Percentiles rank a stretch among this genome's conserved stretches.
phyloP scores from a whole-genome alignment of 2,888 invertebrate genomes.

The Actias luna region DNA sequence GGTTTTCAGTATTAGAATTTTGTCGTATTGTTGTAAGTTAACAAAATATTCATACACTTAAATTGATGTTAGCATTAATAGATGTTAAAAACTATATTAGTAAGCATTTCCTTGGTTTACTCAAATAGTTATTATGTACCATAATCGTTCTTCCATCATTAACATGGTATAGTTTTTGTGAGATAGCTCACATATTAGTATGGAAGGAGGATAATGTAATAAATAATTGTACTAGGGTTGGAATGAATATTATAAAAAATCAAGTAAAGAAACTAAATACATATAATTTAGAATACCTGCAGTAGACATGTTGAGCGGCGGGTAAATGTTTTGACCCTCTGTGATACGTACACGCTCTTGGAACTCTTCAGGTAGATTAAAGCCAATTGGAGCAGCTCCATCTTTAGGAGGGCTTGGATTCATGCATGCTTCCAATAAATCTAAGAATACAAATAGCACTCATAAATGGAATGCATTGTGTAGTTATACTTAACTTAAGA shows the following conservation, averaged over 20 bases:
- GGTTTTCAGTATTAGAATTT: neutral
- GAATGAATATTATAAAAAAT: neutral
- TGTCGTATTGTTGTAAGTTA: neutral
- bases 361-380: slow-evolving; percentile 61
- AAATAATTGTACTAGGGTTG: no score
- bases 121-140: no score
- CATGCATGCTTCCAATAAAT: slow-evolving; percentile 47
- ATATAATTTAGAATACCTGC: slow-evolving; percentile 50
- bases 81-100: no score
- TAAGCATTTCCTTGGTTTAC: no score
- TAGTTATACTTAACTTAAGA: neutral
- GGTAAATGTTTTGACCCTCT: slow-evolving; percentile 53
- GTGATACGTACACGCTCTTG: slow-evolving; percentile 49
- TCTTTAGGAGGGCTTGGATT: slow-evolving; percentile 34
- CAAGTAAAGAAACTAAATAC: neutral
- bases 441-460: slow-evolving; percentile 34
- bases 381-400: slow-evolving; percentile 45
- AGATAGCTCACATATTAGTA: no score
- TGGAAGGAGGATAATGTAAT: no score
- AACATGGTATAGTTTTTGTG: no score
- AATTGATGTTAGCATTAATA: no score
- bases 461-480: neutral
- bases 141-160: no score
- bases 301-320: slow-evolving; percentile 58
- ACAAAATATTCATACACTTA: neutral